Evolutionary conservation across 1,140 invertebrate species (phyloP), one percentile per base, ranked within the genome.

Genomic region (Drosophila setifemur): DNA sequence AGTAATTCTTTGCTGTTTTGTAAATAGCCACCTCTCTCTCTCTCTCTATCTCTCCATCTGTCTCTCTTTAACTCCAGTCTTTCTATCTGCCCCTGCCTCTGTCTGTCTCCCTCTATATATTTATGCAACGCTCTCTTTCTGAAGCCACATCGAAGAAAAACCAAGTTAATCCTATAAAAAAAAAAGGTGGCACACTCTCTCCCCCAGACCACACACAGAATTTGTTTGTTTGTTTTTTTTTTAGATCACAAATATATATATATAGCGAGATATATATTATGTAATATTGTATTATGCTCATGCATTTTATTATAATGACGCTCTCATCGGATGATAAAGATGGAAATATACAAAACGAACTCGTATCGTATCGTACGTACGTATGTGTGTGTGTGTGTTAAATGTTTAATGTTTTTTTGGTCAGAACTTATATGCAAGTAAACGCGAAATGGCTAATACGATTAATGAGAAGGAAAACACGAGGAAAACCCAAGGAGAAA

Each of bases 261-360:
- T 33, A 33, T 9, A 6, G n/a, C 3, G 5, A 7, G 7, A 28
- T 28, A 48, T 48, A 53, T 61, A 73, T 61, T 63, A 43, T 64
- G 40, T 35, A 47, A 70, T 23, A 35, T n/a, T 70, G 44, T 66
- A 49, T 37, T 57, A 43, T 60, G 67, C 55, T 77, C 53, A 40
- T 29, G 37, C 54, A 66, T 61, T 61, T 54, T 55, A 63, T n/a
- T n/a, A n/a, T n/a, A n/a, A n/a, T n/a, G 25, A 49, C 11, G 47
- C 52, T 69, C 19, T 35, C 28, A 42, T 71, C 39, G 33, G 26
- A 61, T 50, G n/a, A 49, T n/a, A n/a, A n/a, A n/a, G n/a, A n/a
- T n/a, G n/a, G n/a, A n/a, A n/a, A n/a, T n/a, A n/a, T n/a, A n/a
- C n/a, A n/a, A n/a, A n/a, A n/a, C n/a, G n/a, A n/a, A n/a, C n/a